phyloP scores from a whole-genome alignment of 2,888 invertebrate species.

The Pogonocherus hispidulus region DNA sequence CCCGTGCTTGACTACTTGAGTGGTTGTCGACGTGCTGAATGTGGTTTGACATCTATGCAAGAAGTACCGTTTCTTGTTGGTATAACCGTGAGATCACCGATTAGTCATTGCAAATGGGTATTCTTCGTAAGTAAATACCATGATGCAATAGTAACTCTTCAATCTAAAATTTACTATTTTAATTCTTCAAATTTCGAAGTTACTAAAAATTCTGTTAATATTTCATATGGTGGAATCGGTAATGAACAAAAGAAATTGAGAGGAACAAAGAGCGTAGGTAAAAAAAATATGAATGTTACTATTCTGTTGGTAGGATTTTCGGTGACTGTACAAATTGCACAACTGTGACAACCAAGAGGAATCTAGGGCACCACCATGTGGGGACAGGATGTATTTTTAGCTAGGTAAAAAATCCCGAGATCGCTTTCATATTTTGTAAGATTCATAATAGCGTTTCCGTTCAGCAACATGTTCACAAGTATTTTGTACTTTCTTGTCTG shows the following conservation, averaged over 20 bases:
- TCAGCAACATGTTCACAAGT: too few relatives aligned
- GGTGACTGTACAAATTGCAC: not conserved
- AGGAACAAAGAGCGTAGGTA: too few relatives aligned
- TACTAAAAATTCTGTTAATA: too few relatives aligned
- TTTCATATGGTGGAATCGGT: too few relatives aligned
- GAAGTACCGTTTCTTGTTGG: not conserved
- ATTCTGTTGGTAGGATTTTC: too few relatives aligned
- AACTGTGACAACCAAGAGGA: not conserved
- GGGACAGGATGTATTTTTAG: not conserved
- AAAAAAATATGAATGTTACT: too few relatives aligned
- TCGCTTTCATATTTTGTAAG: not conserved
- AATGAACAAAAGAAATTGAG: too few relatives aligned
- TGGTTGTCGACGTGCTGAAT: not conserved
- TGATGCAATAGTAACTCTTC: too few relatives aligned
- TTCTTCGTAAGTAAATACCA: too few relatives aligned
- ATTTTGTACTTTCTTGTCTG: too few relatives aligned
- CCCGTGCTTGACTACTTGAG: not conserved
- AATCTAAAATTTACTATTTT: too few relatives aligned
- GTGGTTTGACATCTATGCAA: constrained; percentile 11
- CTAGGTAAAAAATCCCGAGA: not conserved
- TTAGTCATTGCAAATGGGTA: not conserved
- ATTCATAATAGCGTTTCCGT: not conserved
- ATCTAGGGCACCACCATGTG: not conserved
- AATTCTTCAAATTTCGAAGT: too few relatives aligned
- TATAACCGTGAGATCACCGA: not conserved